A percentile compares a stretch with the other conserved stretches of the same genome.
These are phyloP conservation scores for Pelecanoides urinatrix DNA, from an alignment of 2,113 vertebrate species.

Conservation along the genomic window DNA sequence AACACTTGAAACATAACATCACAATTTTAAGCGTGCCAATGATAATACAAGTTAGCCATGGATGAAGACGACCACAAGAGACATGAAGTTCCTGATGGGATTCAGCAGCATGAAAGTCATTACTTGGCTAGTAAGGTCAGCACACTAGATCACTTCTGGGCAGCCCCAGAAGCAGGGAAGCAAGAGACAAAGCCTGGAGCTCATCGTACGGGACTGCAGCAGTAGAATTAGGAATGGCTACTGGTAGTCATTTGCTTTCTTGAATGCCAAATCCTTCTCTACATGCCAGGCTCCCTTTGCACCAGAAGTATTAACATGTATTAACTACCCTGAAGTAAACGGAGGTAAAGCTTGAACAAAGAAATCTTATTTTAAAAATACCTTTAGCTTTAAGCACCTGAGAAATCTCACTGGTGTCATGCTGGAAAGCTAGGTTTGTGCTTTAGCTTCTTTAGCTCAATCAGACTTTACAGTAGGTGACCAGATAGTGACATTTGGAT, in stretches of 20 bases:
- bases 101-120: background rate
- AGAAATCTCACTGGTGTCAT: background rate
- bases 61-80: constrained; percentile 48
- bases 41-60: constrained; percentile 48
- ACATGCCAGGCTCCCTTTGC: background rate
- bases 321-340: background rate
- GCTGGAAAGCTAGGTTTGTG: background rate
- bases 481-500: background rate
- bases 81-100: constrained; percentile 34
- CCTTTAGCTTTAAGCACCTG: background rate
- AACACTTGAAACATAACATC: constrained; percentile 81
- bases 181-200: background rate
- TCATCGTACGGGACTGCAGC: background rate
- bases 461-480: background rate
- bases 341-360: background rate
- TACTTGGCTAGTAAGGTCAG: background rate
- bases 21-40: constrained; percentile 66
- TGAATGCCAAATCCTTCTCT: background rate
- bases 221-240: background rate
- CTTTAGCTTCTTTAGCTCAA: background rate
- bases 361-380: background rate
- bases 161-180: background rate
- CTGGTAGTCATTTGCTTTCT: background rate
- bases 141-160: background rate
- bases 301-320: background rate